These are phyloP conservation scores for Cheilosia scutellata DNA, from an alignment of 2,888 invertebrate genomes.

Conservation along the genomic window DNA sequence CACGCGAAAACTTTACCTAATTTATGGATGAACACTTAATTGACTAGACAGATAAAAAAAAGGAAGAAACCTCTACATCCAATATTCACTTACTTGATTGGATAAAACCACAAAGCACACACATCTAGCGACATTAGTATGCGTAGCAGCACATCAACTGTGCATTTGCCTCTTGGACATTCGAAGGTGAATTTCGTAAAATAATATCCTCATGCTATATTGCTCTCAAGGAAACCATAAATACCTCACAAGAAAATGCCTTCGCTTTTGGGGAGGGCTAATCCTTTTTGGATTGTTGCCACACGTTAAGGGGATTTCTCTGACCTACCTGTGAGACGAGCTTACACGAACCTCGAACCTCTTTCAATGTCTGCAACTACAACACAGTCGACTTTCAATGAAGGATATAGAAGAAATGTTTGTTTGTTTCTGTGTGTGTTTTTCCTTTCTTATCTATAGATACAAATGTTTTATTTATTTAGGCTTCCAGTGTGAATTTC, in stretches of 20 bases:
- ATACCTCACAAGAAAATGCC: conserved; percentile 55
- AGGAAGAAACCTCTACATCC: background rate
- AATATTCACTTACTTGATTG: conserved; percentile 43
- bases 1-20: conserved; percentile 82
- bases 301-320: conserved; percentile 30
- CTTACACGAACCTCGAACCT: conserved; percentile 14
- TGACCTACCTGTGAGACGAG: conserved; percentile 51
- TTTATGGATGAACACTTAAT: conserved; percentile 68
- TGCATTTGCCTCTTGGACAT: conserved; percentile 22
- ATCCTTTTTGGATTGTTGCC: conserved; percentile 63
- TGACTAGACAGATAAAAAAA: conserved; percentile 27
- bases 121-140: conserved; percentile 56
- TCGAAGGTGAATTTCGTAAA: conserved; percentile 13
- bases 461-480: conserved; percentile 58
- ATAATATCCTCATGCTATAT: conserved; percentile 6
- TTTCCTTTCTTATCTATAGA: conserved; percentile 36
- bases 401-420: conserved; percentile 29
- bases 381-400: background rate
- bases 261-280: conserved; percentile 54
- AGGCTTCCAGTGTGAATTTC: conserved; percentile 39
- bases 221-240: conserved; percentile 52
- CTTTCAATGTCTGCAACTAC: conserved; percentile 46
- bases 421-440: conserved; percentile 25
- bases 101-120: conserved; percentile 28
- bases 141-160: conserved; percentile 48